phyloP scores from a whole-genome alignment of 2,113 vertebrate genomes.

The Pogonocichla stellata region DNA sequence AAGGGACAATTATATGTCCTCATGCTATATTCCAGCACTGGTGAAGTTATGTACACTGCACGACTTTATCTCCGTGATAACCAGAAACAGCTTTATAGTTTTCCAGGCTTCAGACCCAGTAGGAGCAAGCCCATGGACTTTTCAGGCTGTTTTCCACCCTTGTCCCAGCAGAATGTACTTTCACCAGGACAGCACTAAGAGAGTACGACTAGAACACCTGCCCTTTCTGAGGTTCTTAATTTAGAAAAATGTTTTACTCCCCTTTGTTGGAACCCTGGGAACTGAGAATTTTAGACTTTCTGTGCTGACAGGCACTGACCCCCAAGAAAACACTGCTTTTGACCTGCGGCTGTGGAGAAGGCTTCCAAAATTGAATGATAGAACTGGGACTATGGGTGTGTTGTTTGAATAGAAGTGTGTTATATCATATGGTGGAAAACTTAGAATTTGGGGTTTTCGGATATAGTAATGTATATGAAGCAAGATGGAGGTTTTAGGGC shows the following conservation, averaged over 20 bases:
- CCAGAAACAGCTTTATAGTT: background rate
- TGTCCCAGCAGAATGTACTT: background rate
- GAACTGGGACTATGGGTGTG: no score
- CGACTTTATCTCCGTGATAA: fast-evolving
- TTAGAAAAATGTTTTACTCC: background rate
- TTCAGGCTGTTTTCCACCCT: background rate
- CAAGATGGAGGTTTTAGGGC: no score
- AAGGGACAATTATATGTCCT: background rate
- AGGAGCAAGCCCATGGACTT: background rate
- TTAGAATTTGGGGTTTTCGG: no score
- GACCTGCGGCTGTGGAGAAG: no score
- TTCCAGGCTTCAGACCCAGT: background rate
- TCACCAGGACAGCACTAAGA: background rate
- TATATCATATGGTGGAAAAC: no score
- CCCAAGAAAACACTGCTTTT: no score
- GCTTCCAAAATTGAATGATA: no score
- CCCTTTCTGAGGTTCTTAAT: background rate
- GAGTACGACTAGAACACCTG: fast-evolving
- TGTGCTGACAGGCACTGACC: no score
- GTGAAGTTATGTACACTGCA: background rate
- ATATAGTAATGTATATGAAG: no score
- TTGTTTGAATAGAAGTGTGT: no score
- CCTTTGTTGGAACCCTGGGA: no score
- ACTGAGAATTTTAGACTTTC: no score
- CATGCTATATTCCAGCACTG: background rate